Base-by-base conservation (phyloP, 2,888 invertebrate species). In the Dolomedes plantarius region DNA sequence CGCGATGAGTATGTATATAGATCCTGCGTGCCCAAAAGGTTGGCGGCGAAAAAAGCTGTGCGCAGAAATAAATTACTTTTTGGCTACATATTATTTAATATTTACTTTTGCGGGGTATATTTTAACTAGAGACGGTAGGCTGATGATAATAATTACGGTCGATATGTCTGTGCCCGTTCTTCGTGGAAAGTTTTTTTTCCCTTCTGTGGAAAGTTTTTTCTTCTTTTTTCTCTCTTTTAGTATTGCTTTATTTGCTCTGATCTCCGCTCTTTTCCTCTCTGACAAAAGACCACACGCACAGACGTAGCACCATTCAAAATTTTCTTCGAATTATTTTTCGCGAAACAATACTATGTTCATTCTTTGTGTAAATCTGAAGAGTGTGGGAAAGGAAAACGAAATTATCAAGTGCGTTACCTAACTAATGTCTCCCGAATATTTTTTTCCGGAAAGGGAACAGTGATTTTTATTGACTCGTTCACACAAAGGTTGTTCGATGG, bases 81-180 rank as follows among this genome's bases (percentile, higher is more conserved):
- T 19, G 41, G 77, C 83, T 83, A 77, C 77, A 83, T 83, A 83
- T 83, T 83, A 83, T 77, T 83, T 83, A 73, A 83, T 83, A 83
- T 83, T 83, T 83, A 64, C 83, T 83, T 83, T 77, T 46, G 69
- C 31, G n/a, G 64, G 69, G 65, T 74, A 81, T 81, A 81, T 64
- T 81, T 81, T 81, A 75, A 81, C 69, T 67, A 67, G 74, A 65
- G 65, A 67, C 68, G 67, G 72, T 56, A 56, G 67, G 31, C 39
- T 69, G 56, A 27, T 81, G 81, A 81, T 81, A 74, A 75, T 75
- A 69, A 69, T 69, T 69, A 69, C n/a, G 32, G 27, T n/a, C 39
- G 69, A 27, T 69, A n/a, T 41, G 41, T 28, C 36, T 69, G 69
- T 23, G 27, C 56, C 23, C 56, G 56, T 1, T 23, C 23, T 56